Percentiles rank a stretch among this genome's conserved stretches.
phyloP scores from a whole-genome alignment of 2,113 vertebrate genomes.

The Capreolus pygargus region DNA sequence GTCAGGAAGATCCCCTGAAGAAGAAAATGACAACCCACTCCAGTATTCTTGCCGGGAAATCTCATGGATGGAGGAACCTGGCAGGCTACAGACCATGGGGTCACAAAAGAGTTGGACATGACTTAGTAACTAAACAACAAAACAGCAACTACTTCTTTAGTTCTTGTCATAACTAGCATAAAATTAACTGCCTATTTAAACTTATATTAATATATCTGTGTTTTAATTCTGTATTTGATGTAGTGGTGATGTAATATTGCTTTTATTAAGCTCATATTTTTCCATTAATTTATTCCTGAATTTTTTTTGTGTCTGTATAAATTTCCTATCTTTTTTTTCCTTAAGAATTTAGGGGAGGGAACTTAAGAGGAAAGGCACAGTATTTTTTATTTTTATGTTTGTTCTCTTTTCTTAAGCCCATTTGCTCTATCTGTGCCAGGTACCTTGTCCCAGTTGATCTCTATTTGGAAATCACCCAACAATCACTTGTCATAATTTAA shows the following conservation, averaged over 20 bases:
- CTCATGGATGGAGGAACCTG: not conserved
- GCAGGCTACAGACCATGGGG: not conserved
- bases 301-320: not conserved
- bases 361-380: not conserved
- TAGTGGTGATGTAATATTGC: not conserved
- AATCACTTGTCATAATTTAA: not conserved
- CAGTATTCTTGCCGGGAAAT: not conserved
- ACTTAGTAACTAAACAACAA: not conserved
- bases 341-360: not conserved
- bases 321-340: not conserved
- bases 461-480: not conserved
- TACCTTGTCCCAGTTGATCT: not conserved
- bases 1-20: not conserved
- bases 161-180: not conserved
- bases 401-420: not conserved
- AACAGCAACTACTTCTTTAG: not conserved
- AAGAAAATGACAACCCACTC: not conserved
- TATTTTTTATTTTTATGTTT: not conserved
- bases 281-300: not conserved
- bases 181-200: slow-evolving; percentile 5
- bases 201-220: slow-evolving; percentile 2
- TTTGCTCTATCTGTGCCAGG: not conserved
- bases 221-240: not conserved
- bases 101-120: not conserved
- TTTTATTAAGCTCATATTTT: slow-evolving; percentile 32